phyloP scores from a whole-genome alignment of 2,888 invertebrate species.

The Cosmorhoe ocellata region DNA sequence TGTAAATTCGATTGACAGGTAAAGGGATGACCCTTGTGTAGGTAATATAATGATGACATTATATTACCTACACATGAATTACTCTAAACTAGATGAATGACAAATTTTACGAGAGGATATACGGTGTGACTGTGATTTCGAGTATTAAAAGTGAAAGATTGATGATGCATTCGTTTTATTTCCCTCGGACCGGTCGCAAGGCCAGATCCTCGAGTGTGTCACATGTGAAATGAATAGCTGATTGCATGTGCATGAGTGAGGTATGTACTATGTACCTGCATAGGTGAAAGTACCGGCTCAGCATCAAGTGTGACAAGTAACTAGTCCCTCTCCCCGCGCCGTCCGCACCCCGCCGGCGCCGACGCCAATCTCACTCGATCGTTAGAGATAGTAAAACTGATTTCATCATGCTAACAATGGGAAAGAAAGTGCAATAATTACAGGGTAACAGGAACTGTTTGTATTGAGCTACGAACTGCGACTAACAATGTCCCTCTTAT shows the following conservation, averaged over 20 bases:
- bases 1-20: too few species aligned
- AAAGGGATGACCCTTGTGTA: too few species aligned
- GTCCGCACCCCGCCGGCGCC: constrained; percentile 49
- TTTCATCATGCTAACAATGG: constrained; percentile 74
- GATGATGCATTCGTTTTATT: constrained; percentile 40
- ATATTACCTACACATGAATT: constrained; percentile 5
- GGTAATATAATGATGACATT: too few species aligned
- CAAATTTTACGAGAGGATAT: constrained; percentile 7
- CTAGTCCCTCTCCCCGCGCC: constrained; percentile 45
- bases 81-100: constrained; percentile 19
- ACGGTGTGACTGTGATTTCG: constrained; percentile 40
- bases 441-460: constrained; percentile 64
- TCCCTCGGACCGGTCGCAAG: constrained; percentile 21
- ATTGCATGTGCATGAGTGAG: constrained; percentile 65
- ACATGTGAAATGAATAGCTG: constrained; percentile 45
- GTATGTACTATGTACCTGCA: constrained; percentile 50
- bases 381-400: constrained; percentile 74
- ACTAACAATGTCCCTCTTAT: constrained; percentile 22
- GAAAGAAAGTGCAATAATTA: constrained; percentile 80
- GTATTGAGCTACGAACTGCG: constrained; percentile 20
- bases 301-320: constrained; percentile 68
- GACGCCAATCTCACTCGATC: constrained; percentile 70
- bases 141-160: constrained; percentile 41
- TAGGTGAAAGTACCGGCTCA: constrained; percentile 73
- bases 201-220: constrained; percentile 26